Conservation (phyloP, 2,888 invertebrate genomes). For the Eledona agricola region DNA sequence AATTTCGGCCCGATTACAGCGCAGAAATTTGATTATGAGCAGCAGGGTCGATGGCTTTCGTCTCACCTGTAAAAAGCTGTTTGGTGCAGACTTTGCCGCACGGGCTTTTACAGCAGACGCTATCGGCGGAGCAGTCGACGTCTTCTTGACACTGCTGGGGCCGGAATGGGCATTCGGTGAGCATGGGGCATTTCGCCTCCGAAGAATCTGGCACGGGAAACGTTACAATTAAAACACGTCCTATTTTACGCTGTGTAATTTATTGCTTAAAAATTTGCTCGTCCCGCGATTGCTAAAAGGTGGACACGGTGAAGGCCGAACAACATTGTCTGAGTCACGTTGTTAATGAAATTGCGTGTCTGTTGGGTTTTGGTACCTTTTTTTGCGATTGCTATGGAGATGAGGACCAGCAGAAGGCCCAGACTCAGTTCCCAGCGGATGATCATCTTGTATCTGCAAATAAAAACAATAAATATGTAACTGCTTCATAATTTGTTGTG, state of each 20-base stretch:
- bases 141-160: slow-evolving; percentile 69
- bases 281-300: too few species aligned
- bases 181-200: slow-evolving; percentile 57
- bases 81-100: slow-evolving; percentile 72
- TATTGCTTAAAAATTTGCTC: too few species aligned
- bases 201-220: slow-evolving; percentile 45
- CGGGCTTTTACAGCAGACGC: slow-evolving; percentile 74
- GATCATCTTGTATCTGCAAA: slow-evolving; percentile 44
- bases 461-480: not conserved
- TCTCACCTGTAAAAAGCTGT: slow-evolving; percentile 70
- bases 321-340: slow-evolving; percentile 12
- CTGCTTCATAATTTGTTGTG: too few species aligned
- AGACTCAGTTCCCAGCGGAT: slow-evolving; percentile 50
- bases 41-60: slow-evolving; percentile 9
- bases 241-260: not conserved
- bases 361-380: too few species aligned
- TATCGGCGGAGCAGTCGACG: slow-evolving; percentile 69
- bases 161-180: slow-evolving; percentile 68
- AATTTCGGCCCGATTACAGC: slow-evolving; percentile 5
- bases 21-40: slow-evolving; percentile 8
- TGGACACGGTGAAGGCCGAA: slow-evolving; percentile 17
- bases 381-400: slow-evolving; percentile 43
- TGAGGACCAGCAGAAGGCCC: slow-evolving; percentile 46
- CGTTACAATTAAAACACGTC: not conserved
- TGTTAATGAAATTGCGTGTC: too few species aligned